phyloP scores from a whole-genome alignment of 2,888 invertebrate genomes.

The Lacanobia oleracea region DNA sequence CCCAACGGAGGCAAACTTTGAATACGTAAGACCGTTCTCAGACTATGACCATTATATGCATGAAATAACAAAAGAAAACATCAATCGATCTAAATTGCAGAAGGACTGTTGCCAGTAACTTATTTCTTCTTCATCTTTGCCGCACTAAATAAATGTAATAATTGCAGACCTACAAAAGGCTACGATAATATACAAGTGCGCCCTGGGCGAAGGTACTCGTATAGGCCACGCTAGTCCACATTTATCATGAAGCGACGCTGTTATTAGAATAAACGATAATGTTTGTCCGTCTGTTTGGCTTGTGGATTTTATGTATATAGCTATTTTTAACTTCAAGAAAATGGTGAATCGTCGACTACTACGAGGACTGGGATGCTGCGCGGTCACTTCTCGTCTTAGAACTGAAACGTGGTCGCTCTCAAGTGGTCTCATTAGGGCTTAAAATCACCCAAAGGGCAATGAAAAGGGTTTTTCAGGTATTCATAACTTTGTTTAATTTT shows the following conservation, averaged over 20 bases:
- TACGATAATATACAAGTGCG: slow-evolving; percentile 17
- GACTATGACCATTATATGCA: too few relatives aligned
- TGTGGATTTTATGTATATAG: not conserved
- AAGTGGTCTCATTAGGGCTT: too few relatives aligned
- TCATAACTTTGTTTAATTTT: too few relatives aligned
- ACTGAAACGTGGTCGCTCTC: too few relatives aligned
- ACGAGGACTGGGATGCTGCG: too few relatives aligned
- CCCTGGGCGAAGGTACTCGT: slow-evolving; percentile 46
- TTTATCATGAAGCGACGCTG: slow-evolving; percentile 68
- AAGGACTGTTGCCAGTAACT: not conserved
- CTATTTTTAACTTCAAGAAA: too few relatives aligned
- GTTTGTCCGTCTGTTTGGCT: slow-evolving; percentile 16
- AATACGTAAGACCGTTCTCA: too few relatives aligned
- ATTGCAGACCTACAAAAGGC: slow-evolving; percentile 29
- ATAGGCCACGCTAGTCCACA: slow-evolving; percentile 57
- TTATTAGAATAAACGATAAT: slow-evolving; percentile 1
- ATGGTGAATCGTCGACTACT: too few relatives aligned
- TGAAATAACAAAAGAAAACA: not conserved
- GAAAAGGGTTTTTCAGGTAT: too few relatives aligned
- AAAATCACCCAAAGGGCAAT: too few relatives aligned
- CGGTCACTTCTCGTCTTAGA: too few relatives aligned
- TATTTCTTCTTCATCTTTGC: not conserved
- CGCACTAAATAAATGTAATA: slow-evolving; percentile 7
- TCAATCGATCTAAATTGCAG: not conserved
- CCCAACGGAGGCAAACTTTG: too few relatives aligned